Evolutionary conservation across 2,113 vertebrate species (phyloP).

Genomic region (Dinomys branickii): DNA sequence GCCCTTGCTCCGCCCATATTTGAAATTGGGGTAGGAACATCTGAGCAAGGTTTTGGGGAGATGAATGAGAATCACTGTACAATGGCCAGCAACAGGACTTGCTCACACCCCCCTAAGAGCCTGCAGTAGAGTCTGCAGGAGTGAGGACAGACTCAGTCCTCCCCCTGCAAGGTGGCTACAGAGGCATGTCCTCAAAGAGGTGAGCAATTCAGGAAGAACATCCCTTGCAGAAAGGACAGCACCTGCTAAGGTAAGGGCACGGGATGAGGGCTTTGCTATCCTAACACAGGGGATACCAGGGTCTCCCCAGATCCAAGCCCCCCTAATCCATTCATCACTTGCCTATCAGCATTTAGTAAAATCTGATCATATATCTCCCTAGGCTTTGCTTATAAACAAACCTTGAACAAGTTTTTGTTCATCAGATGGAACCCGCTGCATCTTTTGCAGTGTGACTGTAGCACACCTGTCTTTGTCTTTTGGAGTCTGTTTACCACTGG

Average conservation of each 20-base stretch:
- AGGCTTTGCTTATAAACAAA: background rate
- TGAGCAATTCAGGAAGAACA: background rate
- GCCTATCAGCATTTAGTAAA: background rate
- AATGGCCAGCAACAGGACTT: background rate
- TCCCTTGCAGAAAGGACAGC: background rate
- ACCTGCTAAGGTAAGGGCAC: background rate
- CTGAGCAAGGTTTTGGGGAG: background rate
- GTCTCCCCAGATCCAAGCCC: background rate
- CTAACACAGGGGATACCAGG: background rate
- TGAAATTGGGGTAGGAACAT: background rate
- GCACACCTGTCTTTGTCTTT: background rate
- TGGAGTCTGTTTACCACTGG: no score
- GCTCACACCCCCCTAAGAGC: no score
- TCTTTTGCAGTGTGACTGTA: background rate
- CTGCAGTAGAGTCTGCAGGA: background rate
- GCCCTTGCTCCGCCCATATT: background rate
- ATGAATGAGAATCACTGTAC: background rate
- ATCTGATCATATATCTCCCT: background rate
- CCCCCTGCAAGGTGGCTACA: background rate
- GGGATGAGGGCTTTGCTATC: no score
- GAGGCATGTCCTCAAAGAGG: background rate
- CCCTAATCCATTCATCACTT: no score
- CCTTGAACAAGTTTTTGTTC: background rate
- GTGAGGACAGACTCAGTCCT: background rate
- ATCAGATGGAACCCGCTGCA: background rate